A percentile compares a stretch with the other conserved stretches of the same genome.
Conservation (phyloP, 1,140 invertebrate genomes). For the Penaeus vannamei region DNA sequence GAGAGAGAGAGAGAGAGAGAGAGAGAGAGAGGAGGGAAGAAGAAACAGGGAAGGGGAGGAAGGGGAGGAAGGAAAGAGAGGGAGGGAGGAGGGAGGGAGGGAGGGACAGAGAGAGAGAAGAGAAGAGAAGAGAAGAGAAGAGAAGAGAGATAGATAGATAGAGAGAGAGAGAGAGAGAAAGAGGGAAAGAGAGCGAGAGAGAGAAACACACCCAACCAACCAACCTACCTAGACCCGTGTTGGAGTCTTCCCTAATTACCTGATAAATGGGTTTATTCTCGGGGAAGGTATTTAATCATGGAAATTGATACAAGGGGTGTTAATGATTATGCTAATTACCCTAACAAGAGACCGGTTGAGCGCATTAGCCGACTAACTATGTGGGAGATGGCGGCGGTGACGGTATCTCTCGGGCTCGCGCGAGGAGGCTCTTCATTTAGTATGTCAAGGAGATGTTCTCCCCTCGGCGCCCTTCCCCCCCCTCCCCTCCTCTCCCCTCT, state of each 20-base stretch:
- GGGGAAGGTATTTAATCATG: conserved; percentile 48
- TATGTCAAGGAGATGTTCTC: no score
- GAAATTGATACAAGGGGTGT: conserved; percentile 49
- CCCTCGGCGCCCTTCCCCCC: no score
- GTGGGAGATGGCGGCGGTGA: background rate
- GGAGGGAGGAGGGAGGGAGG: background rate
- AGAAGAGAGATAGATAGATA: background rate
- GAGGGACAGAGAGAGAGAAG: background rate
- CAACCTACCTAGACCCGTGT: background rate
- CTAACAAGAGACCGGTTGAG: conserved; percentile 30
- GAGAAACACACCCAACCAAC: background rate
- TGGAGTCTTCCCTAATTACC: conserved; percentile 26
- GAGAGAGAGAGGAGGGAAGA: background rate
- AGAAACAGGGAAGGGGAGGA: background rate
- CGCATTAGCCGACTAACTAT: conserved; percentile 18
- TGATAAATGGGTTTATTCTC: conserved; percentile 1
- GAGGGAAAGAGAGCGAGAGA: conserved; percentile 26
- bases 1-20: no score
- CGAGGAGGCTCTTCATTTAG: no score
- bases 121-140: background rate
- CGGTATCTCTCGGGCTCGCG: no score
- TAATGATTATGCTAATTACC: conserved; percentile 41
- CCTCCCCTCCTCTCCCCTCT: no score
- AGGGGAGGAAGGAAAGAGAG: background rate
- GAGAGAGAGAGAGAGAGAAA: background rate